A percentile compares a stretch with the other conserved stretches of the same genome.
phyloP scores from a whole-genome alignment of 2,888 invertebrate genomes.

The Eupeodes luniger region DNA sequence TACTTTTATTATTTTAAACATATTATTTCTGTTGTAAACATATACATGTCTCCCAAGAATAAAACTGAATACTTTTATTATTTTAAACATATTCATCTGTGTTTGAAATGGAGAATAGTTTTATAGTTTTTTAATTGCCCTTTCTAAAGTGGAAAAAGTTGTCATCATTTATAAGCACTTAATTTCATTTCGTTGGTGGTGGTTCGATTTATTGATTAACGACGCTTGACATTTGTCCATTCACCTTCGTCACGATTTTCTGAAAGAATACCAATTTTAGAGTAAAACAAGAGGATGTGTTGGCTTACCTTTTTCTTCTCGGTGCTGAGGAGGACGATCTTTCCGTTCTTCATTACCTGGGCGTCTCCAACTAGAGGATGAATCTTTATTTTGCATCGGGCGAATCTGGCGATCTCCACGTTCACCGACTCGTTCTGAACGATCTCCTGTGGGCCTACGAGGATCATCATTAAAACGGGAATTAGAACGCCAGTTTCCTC shows the following conservation, averaged over 20 bases:
- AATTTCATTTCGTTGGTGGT: conserved; percentile 46
- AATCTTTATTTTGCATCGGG: conserved; percentile 49
- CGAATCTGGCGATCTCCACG: conserved; percentile 77
- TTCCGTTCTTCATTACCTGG: conserved; percentile 71
- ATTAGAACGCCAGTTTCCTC: conserved; percentile 63
- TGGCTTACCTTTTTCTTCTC: conserved; percentile 64
- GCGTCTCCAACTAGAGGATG: conserved; percentile 64
- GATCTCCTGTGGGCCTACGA: conserved; percentile 78
- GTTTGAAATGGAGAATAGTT: too few species aligned
- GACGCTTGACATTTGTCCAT: conserved; percentile 87
- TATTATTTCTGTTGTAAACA: too few species aligned
- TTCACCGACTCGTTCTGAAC: conserved; percentile 67
- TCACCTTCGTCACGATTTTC: conserved; percentile 86
- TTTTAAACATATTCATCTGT: too few species aligned
- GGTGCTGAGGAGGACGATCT: conserved; percentile 76
- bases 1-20: too few species aligned
- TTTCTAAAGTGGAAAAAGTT: too few species aligned
- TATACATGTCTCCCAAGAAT: too few species aligned
- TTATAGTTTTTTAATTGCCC: too few species aligned
- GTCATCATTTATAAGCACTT: background rate
- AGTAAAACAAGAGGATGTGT: too few species aligned
- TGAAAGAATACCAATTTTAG: conserved; percentile 53
- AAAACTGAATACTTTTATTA: too few species aligned
- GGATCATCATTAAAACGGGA: conserved; percentile 60
- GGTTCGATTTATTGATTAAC: conserved; percentile 79